These are phyloP conservation scores for Saccostrea echinata DNA, from an alignment of 1,140 invertebrate species.

Conservation along the genomic window DNA sequence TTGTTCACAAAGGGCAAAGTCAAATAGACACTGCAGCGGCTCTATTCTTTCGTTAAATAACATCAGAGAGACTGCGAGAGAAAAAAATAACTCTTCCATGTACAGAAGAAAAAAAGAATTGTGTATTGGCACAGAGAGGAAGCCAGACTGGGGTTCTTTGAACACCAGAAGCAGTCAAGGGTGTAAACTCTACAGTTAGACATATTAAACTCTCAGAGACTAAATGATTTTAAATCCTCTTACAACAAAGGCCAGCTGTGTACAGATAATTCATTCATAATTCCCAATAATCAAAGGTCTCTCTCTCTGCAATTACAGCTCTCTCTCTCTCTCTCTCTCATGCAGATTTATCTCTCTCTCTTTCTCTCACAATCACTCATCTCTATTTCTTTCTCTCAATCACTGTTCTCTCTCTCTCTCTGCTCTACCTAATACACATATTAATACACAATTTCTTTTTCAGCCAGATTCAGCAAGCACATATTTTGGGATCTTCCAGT, in stretches of 20 bases:
- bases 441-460: background rate
- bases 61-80: background rate
- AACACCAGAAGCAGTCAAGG: constrained; percentile 11
- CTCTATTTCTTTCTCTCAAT: too few species aligned
- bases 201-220: background rate
- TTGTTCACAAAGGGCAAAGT: constrained; percentile 21
- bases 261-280: constrained; percentile 32
- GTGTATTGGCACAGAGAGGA: constrained; percentile 7
- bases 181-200: constrained; percentile 3
- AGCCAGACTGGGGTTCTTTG: background rate
- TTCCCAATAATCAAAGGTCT: background rate
- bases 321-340: background rate
- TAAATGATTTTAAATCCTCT: constrained; percentile 36
- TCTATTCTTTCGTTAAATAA: constrained; percentile 12
- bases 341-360: too few species aligned
- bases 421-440: background rate
- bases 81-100: background rate
- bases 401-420: background rate
- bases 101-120: constrained; percentile 5
- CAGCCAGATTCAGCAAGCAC: background rate
- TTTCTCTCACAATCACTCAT: too few species aligned
- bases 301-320: background rate
- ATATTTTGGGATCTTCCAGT: background rate
- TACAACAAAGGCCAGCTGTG: background rate
- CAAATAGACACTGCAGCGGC: background rate